Percentiles rank a stretch among this genome's conserved stretches.
phyloP scores from a whole-genome alignment of 2,113 vertebrate genomes.

The Tachycineta bicolor region DNA sequence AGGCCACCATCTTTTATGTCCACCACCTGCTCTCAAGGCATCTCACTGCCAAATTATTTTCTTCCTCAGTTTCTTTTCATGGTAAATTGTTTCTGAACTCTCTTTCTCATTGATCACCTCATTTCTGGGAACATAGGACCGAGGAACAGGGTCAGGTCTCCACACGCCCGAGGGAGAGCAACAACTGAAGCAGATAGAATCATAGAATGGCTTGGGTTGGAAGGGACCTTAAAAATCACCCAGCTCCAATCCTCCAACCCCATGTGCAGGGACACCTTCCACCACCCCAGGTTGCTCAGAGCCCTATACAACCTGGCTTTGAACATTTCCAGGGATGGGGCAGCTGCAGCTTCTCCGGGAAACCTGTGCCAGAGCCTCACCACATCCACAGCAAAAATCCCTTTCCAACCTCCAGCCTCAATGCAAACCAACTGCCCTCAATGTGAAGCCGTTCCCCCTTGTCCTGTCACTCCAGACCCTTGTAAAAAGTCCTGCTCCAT shows the following conservation, averaged over 20 bases:
- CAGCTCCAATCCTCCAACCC: background rate
- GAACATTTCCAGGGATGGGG: background rate
- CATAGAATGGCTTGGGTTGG: background rate
- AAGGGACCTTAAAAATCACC: background rate
- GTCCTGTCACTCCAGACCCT: background rate
- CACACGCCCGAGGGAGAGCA: fast-evolving
- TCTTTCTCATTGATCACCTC: background rate
- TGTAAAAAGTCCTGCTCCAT: background rate
- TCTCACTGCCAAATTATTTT: background rate
- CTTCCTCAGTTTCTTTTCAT: background rate
- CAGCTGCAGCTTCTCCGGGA: background rate
- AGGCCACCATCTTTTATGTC: background rate
- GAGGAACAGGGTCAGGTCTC: background rate
- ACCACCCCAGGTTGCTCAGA: background rate
- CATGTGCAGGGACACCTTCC: background rate
- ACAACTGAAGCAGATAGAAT: background rate
- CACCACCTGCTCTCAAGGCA: background rate
- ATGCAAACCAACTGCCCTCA: background rate
- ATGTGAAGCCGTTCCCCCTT: background rate
- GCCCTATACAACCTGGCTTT: background rate
- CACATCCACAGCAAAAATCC: background rate
- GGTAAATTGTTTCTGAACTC: background rate
- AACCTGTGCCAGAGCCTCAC: fast-evolving
- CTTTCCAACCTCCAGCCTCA: background rate
- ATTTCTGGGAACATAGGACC: background rate